Evolutionary conservation across 2,113 vertebrate genomes (phyloP), one percentile per base, ranked within the genome.

Genomic region (Chaetodon auriga): DNA sequence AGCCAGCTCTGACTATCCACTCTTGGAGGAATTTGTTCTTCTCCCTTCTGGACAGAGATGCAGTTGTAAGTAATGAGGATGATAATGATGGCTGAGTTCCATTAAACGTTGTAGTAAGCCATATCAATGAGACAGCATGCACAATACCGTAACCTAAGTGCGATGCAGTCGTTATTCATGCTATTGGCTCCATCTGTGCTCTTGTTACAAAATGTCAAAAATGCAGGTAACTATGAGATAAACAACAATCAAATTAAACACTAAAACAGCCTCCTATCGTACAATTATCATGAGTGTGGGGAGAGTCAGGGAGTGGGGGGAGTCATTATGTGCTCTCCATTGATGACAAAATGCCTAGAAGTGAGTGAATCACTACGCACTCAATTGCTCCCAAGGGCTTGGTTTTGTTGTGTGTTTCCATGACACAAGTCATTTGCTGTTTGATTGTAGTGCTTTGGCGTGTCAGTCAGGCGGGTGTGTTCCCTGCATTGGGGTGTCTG

Each of bases 351-450:
- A 75, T 30, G 14, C 7, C 58, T 38, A 8, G 23, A 58, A 54
- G 41, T 78, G 78, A 86, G 54, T 63, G 41, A 51, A 76, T 88
- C 6, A 16, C 41, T 64, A 1, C 62, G 58, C 49, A 57, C 64
- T 75, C 66, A 25, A 45, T 68, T 85, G 74, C 61, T 85, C 0
- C 23, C 49, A 51, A 64, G 43, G 66, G 23, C 43, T 48, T 57
- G 10, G 5, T 71, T 38, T 35, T 75, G 66, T 73, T 73, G n/a
- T 68, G 75, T 66, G 80, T 80, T 90, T 48, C 60, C 63, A 84
- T 53, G 55, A 75, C 6, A 15, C 46, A 48, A 0, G n/a, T 1
- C 61, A 68, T 83, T 79, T 87, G 58, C 38, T 61, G 68, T 76
- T 4, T 68, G 46, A 25, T 13, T 66, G 57, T 63, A 45, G 51